A percentile compares a stretch with the other conserved stretches of the same genome.
phyloP scores from a whole-genome alignment of 2,113 vertebrate genomes.

The Atlantisia rogersi region DNA sequence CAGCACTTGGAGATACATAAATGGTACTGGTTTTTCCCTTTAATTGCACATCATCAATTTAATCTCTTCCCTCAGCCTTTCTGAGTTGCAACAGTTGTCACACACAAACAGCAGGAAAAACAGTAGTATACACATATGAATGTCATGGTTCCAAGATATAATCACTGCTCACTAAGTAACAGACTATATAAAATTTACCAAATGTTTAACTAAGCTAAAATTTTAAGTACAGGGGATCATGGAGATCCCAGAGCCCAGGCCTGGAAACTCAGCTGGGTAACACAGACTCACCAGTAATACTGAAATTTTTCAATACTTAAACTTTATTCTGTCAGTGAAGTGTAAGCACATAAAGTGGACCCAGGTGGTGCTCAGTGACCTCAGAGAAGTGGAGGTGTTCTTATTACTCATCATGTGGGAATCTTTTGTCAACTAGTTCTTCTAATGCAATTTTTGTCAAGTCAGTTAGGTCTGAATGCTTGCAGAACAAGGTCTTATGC shows the following conservation, averaged over 20 bases:
- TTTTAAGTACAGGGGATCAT: neutral
- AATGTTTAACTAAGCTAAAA: neutral
- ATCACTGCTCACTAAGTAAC: neutral
- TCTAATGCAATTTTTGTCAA: neutral
- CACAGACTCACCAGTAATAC: neutral
- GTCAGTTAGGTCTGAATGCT: neutral
- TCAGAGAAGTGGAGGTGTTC: neutral
- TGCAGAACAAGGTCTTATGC: neutral
- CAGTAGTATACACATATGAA: accelerated
- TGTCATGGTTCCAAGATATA: neutral
- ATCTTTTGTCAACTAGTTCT: neutral
- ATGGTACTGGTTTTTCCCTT: neutral
- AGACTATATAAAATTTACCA: neutral
- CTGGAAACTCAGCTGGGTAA: neutral
- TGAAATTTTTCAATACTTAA: neutral
- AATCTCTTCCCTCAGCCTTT: neutral
- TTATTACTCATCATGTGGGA: neutral
- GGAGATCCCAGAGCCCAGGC: neutral
- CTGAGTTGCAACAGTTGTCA: neutral
- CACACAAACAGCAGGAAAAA: neutral
- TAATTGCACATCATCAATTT: neutral
- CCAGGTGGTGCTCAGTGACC: neutral
- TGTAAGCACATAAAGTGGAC: neutral
- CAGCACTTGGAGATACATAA: neutral
- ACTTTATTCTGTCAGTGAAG: neutral